Conservation (phyloP, 1,140 invertebrate genomes). For the Batillaria attramentaria region DNA sequence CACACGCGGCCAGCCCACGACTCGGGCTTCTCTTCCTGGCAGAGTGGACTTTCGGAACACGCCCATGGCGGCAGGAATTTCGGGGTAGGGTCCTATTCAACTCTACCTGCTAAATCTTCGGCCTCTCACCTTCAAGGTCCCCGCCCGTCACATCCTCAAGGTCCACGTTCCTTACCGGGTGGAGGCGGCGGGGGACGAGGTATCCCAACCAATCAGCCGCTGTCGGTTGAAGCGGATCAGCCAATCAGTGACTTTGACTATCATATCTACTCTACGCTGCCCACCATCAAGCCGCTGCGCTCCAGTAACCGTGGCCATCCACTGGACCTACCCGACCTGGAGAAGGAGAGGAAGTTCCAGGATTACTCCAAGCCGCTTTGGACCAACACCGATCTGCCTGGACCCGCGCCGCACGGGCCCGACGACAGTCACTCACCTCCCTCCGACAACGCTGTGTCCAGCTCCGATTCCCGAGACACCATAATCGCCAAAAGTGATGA, state of each 20-base stretch:
- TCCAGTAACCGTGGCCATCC: conserved; percentile 30
- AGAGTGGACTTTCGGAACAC: conserved; percentile 37
- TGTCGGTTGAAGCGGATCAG: conserved; percentile 29
- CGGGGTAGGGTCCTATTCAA: conserved; percentile 53
- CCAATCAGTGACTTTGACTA: conserved; percentile 39
- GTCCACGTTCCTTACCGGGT: background rate
- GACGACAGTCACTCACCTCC: conserved; percentile 36
- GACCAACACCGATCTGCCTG: conserved; percentile 39
- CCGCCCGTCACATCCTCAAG: conserved; percentile 3
- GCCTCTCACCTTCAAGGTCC: conserved; percentile 4
- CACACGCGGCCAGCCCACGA: conserved; percentile 30
- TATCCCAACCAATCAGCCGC: conserved; percentile 10
- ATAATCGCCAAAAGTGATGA: conserved; percentile 38
- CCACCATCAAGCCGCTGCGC: conserved; percentile 58
- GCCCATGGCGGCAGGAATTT: conserved; percentile 38
- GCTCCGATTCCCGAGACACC: conserved; percentile 48
- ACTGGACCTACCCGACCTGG: conserved; percentile 17
- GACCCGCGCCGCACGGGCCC: background rate
- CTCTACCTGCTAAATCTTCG: conserved; percentile 49
- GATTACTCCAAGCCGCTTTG: conserved; percentile 47
- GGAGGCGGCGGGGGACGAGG: background rate
- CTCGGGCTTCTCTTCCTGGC: conserved; percentile 50
- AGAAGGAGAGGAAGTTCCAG: conserved; percentile 29
- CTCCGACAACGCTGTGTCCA: conserved; percentile 47
- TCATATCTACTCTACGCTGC: conserved; percentile 51